Evolutionary conservation across 1,140 invertebrate genomes (phyloP), one percentile per base, ranked within the genome.

Genomic region (Solen grandis): DNA sequence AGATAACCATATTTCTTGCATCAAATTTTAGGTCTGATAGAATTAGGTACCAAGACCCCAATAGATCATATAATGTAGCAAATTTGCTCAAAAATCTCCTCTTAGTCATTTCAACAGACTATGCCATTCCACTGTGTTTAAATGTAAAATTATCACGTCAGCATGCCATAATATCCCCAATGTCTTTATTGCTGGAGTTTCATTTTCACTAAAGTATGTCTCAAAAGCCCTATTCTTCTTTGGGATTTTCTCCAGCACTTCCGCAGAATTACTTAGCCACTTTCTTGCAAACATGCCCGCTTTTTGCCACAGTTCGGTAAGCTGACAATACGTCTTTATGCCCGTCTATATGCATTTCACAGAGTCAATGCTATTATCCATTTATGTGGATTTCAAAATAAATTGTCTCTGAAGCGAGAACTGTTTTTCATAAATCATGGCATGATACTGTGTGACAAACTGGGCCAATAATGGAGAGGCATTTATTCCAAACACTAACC

Each of bases 161-260:
- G n/a, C n/a, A n/a, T n/a, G 13, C 81, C 74, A 82, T 29, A 62
- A 16, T 10, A 80, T 35, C 8, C 77, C 66, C 0, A 80, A 35
- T 16, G 65, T 70, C 36, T 79, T 59, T 33, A 59, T 38, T 36
- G 16, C 31, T 10, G 36, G 52, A 5, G 70, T 2, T 52, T 8
- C 38, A 3, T 35, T 31, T 31, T 35, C 33, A 27, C 73, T 59
- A 1, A 59, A n/a, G 16, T 29, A 14, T 1, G 52, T 27, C 31
- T 78, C 54, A 5, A 1, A 8, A 0, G n/a, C 16, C 19, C 65
- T n/a, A 59, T 79, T 52, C n/a, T 59, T 22, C 19, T 27, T 1
- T 25, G 76, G 63, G 19, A 70, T 59, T 5, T 60, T 14, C 22
- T 31, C 14, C 29, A 79, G 33, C 3, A 79, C 55, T 5, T 33